Evolutionary conservation across 2,888 invertebrate species (phyloP).

Genomic region (Colletes collaris): DNA sequence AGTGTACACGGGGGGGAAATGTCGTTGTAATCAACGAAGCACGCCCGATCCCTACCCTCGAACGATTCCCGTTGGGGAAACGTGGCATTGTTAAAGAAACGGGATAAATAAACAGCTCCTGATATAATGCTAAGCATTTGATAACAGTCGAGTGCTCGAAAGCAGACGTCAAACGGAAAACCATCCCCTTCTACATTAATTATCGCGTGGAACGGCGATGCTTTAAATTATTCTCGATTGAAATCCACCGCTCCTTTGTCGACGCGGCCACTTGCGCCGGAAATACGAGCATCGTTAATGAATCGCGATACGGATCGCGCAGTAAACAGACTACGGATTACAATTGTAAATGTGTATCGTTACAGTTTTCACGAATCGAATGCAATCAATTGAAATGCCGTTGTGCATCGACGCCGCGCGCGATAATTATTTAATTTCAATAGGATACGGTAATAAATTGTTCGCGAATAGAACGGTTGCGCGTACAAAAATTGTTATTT

Average conservation of each 20-base stretch:
- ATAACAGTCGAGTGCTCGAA: constrained; percentile 42
- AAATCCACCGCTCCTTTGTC: background rate
- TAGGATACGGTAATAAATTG: too few relatives aligned
- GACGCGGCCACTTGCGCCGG: background rate
- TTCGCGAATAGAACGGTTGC: too few relatives aligned
- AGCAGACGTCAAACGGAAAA: constrained; percentile 31
- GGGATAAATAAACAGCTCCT: constrained; percentile 64
- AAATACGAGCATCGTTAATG: constrained; percentile 15
- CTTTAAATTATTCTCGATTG: constrained; percentile 34
- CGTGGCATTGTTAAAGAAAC: constrained; percentile 62
- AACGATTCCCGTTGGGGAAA: constrained; percentile 58
- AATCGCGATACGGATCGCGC: background rate
- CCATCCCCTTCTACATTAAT: constrained; percentile 48
- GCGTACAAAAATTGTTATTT: too few relatives aligned
- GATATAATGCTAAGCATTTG: constrained; percentile 57
- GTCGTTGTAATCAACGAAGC: constrained; percentile 64
- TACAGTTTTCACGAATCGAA: too few relatives aligned
- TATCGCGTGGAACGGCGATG: constrained; percentile 35
- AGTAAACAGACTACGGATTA: too few relatives aligned
- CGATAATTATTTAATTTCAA: too few relatives aligned
- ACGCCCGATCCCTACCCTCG: constrained; percentile 64
- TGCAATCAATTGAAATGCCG: too few relatives aligned
- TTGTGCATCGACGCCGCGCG: too few relatives aligned
- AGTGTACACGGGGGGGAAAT: constrained; percentile 24
- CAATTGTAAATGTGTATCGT: too few relatives aligned